These are phyloP conservation scores for Myripristis murdjan DNA, from an alignment of 2,797 vertebrate species.

Conservation along the genomic window DNA sequence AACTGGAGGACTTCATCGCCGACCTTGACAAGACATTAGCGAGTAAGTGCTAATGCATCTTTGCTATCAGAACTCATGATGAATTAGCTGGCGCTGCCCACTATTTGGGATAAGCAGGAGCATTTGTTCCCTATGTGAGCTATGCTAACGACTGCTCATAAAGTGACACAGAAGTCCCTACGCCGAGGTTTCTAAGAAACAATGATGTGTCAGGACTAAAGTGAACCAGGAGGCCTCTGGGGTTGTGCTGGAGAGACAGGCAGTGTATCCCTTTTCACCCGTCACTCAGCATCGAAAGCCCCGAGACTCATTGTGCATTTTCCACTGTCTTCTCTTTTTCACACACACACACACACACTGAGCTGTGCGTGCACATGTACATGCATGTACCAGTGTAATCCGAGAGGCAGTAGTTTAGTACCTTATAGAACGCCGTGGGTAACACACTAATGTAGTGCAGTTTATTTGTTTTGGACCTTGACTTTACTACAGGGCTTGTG, in stretches of 20 bases:
- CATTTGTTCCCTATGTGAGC: constrained; percentile 23
- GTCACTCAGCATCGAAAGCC: constrained; percentile 33
- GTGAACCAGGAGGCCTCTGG: constrained; percentile 26
- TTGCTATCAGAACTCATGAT: constrained; percentile 34
- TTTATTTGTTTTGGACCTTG: constrained; percentile 30
- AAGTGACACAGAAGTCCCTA: constrained; percentile 32
- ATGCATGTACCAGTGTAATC: constrained; percentile 20
- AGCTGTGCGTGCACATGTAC: background rate
- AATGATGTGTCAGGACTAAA: constrained; percentile 26
- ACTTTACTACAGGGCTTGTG: constrained; percentile 23
- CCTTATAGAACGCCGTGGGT: background rate
- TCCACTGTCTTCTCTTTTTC: background rate
- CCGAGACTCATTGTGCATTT: background rate
- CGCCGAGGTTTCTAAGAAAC: constrained; percentile 38
- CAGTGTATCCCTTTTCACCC: constrained; percentile 36
- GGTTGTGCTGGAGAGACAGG: constrained; percentile 24
- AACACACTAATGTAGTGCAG: constrained; percentile 3
- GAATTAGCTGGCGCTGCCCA: constrained; percentile 9
- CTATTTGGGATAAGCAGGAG: constrained; percentile 15
- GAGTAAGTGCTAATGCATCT: constrained; percentile 87
- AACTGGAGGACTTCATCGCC: constrained; percentile 97
- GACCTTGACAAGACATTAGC: constrained; percentile 96
- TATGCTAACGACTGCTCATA: constrained; percentile 51
- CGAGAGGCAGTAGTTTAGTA: background rate
- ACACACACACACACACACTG: background rate